Base-by-base conservation (phyloP, 2,888 invertebrate genomes). In the Harpagoxenus sublaevis region DNA sequence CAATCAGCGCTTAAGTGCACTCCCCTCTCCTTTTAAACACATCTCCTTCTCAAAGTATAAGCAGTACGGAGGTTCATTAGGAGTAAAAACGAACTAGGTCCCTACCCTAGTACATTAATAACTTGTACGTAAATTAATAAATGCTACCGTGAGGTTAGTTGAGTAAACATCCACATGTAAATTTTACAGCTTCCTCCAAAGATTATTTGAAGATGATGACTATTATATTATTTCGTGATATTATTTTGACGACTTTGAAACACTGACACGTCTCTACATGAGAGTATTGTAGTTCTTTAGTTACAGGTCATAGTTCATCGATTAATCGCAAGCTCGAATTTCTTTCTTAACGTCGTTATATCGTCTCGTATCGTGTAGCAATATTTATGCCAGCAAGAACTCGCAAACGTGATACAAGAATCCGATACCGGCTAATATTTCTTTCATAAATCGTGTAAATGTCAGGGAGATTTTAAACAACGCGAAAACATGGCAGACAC, bases 381-480 rank as follows among this genome's bases (percentile, higher is more conserved):
- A 82, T 77, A 82, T 82, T 82, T 82, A 75, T 75, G 60, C 42
- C 60, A 57, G 42, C 60, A 42, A 82, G 77, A 75, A 75, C 78
- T 75, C n/a, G 74, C 62, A 75, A 62, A 53, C 79, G 57, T 35
- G 79, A 57, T 66, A 62, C 65, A 65, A 87, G 65, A 66, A 78
- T 88, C 82, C 89, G 86, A 85, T 89, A 83, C 70, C 77, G 77
- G 84, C 86, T 87, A 90, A 88, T 90, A 88, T 90, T 90, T 91
- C 90, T 91, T 90, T 91, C 91, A 87, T 90, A 85, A 71, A 65
- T 86, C 86, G 82, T 62, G 79, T 79, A 81, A 85, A 51, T 83
- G 73, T 75, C 83, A 66, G 62, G 53, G 39, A 83, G 79, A 84
- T 88, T 88, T 90, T 85, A 87, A 86, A 87, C 74, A 79, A 45